Percentiles rank a stretch among this genome's conserved stretches.
Evolutionary conservation across 2,888 invertebrate genomes (phyloP).

Genomic region (Buathra laborator): DNA sequence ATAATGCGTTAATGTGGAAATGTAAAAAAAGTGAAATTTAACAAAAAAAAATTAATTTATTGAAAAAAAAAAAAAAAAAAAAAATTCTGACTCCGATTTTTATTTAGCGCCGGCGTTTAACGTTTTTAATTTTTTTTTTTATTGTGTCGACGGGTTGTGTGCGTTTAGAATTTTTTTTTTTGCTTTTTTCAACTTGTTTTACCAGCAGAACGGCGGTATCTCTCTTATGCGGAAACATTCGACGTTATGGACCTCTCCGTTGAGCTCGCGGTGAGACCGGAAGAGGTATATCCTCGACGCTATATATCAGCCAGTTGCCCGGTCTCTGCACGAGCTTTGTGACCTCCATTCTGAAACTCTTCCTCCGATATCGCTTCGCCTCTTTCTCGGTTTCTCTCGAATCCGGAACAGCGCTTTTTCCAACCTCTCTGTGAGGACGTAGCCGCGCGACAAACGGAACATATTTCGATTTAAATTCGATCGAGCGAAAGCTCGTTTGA

Average conservation of each 20-base stretch:
- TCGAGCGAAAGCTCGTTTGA: conserved; percentile 31
- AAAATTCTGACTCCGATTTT: background rate
- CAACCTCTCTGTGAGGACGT: background rate
- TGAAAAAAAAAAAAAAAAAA: too few relatives aligned
- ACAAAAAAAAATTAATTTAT: background rate
- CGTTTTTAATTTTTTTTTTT: background rate
- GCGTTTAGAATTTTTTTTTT: background rate
- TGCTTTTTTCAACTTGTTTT: background rate
- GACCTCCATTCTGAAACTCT: conserved; percentile 24
- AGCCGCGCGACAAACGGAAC: background rate
- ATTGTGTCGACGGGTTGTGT: background rate
- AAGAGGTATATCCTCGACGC: conserved; percentile 7
- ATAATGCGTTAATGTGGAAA: background rate
- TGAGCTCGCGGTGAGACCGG: conserved; percentile 1
- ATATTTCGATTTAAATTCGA: conserved; percentile 61
- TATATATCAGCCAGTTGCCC: background rate
- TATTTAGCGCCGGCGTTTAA: background rate
- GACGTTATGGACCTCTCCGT: background rate
- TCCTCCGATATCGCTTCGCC: background rate
- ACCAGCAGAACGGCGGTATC: background rate
- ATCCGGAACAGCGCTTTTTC: conserved; percentile 9
- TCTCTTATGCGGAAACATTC: background rate
- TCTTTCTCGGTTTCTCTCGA: background rate
- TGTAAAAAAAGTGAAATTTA: background rate
- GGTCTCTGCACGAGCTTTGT: conserved; percentile 9